Evolutionary conservation across 2,113 vertebrate species (phyloP).

Genomic region (Ahaetulla prasina): DNA sequence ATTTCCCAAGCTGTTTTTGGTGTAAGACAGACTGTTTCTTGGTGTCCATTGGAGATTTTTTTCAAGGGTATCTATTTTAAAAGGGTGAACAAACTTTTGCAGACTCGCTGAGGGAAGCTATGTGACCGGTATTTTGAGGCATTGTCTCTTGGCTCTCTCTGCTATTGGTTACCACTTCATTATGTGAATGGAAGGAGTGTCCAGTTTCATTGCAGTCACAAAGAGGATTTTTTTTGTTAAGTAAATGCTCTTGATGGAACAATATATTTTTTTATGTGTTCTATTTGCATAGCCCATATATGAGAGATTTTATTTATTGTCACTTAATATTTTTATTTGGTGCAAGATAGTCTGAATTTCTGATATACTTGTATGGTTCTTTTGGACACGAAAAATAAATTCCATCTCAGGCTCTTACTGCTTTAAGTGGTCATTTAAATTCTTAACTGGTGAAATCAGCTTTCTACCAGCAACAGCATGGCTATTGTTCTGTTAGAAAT

Average conservation of each 20-base stretch:
- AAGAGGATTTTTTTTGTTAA: neutral
- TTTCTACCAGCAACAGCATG: slow-evolving; percentile 51
- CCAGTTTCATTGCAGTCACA: neutral
- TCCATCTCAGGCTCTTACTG: slow-evolving; percentile 29
- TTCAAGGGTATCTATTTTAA: neutral
- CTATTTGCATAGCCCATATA: slow-evolving; percentile 33
- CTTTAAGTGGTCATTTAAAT: slow-evolving; percentile 51
- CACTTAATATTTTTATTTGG: slow-evolving; percentile 38
- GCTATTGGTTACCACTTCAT: neutral
- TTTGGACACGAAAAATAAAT: slow-evolving; percentile 44
- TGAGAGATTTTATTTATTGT: slow-evolving; percentile 8
- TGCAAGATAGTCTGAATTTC: slow-evolving; percentile 27
- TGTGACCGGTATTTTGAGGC: neutral
- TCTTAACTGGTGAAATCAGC: slow-evolving; percentile 61
- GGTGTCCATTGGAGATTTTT: neutral
- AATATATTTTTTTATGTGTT: slow-evolving; percentile 20
- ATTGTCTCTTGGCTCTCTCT: neutral
- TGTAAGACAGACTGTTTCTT: neutral
- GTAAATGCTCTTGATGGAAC: neutral
- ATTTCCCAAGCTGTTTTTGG: neutral
- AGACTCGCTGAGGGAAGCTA: neutral
- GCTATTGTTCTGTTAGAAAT: slow-evolving; percentile 63
- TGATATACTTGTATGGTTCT: slow-evolving; percentile 37
- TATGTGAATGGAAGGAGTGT: neutral
- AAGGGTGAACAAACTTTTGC: neutral